phyloP scores from a whole-genome alignment of 1,140 invertebrate species.

The Zaprionus lachaisei region DNA sequence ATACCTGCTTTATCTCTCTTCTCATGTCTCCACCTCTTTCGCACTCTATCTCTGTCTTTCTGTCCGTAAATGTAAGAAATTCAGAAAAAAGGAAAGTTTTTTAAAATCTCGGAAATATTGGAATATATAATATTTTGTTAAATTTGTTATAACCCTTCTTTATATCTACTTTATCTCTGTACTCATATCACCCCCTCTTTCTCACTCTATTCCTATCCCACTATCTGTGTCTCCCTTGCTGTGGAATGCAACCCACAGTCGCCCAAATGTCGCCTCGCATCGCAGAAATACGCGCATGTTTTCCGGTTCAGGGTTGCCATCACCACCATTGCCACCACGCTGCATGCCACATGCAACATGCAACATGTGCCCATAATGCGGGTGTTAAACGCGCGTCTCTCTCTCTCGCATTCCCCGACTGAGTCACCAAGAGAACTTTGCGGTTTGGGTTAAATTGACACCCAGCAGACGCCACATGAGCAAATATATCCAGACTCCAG shows the following conservation, averaged over 20 bases:
- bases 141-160: no score
- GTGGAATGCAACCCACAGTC: not conserved
- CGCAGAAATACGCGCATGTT: conserved; percentile 30
- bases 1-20: no score
- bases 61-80: no score
- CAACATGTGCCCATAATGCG: conserved; percentile 46
- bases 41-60: no score
- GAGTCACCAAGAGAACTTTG: conserved; percentile 40
- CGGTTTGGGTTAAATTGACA: conserved; percentile 67
- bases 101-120: no score
- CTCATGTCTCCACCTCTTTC: no score
- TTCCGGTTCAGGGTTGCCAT: conserved; percentile 33
- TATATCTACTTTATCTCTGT: no score
- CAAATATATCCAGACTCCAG: conserved; percentile 22
- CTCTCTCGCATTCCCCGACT: conserved; percentile 5
- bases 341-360: conserved; percentile 1
- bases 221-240: not conserved
- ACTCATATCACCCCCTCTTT: no score
- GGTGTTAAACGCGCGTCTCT: conserved; percentile 25
- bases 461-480: conserved; percentile 70
- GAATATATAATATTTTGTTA: no score
- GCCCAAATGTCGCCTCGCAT: conserved; percentile 24
- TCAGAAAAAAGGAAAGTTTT: no score
- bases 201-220: no score
- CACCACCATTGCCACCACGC: not conserved